phyloP scores from a whole-genome alignment of 2,113 vertebrate species.

The human (Homo sapiens) region DNA sequence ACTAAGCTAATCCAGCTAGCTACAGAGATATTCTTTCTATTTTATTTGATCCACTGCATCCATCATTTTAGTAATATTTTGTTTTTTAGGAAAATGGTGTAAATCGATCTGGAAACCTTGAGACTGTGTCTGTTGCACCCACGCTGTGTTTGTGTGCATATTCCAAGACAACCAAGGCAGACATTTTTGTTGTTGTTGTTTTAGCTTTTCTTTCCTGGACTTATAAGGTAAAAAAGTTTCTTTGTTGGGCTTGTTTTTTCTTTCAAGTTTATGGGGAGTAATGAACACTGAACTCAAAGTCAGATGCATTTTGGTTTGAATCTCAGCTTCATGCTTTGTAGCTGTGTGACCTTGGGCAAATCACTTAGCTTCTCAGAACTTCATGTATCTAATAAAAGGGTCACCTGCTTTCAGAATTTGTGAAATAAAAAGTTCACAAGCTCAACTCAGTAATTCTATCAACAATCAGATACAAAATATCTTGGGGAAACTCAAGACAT shows the following conservation, averaged over 20 bases:
- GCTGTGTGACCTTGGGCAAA: background rate
- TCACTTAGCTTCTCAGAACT: background rate
- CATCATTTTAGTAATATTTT: background rate
- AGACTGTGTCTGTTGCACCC: background rate
- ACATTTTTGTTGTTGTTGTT: background rate
- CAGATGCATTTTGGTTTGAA: background rate
- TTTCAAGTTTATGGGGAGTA: background rate
- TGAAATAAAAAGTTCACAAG: background rate
- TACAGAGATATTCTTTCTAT: background rate
- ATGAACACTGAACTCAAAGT: background rate
- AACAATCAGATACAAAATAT: background rate
- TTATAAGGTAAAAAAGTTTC: background rate
- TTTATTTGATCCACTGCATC: constrained; percentile 1
- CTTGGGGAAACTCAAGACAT: background rate
- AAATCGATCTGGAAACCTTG: constrained; percentile 19
- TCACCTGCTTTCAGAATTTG: constrained; percentile 31
- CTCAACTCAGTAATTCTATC: background rate
- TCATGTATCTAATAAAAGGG: background rate
- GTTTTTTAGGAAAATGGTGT: background rate
- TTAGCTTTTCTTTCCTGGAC: background rate
- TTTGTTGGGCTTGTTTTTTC: constrained; percentile 6
- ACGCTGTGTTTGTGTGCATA: background rate
- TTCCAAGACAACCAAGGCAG: background rate
- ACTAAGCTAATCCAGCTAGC: background rate
- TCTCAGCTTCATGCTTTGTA: background rate